A percentile compares a stretch with the other conserved stretches of the same genome.
Conservation (phyloP, 2,113 vertebrate genomes). For the Poicephalus meyeri region DNA sequence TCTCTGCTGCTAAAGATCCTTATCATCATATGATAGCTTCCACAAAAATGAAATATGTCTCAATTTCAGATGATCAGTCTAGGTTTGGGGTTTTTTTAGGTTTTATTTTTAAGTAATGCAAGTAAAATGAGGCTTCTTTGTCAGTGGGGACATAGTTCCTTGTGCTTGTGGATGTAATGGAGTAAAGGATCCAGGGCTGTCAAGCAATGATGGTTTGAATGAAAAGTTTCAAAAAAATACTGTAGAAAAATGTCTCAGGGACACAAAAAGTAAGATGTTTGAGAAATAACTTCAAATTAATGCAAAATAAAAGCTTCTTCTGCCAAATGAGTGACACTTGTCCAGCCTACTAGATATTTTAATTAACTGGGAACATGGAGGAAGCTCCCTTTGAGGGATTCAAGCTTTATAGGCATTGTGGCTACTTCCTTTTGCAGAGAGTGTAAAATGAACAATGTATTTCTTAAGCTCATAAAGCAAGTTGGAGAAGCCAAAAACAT, state of each 20-base stretch:
- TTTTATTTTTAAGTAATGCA: not conserved
- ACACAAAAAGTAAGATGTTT: constrained; percentile 14
- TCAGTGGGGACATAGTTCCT: not conserved
- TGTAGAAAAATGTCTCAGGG: not conserved
- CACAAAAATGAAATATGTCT: not conserved
- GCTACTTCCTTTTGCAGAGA: not conserved
- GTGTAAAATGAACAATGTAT: constrained; percentile 6
- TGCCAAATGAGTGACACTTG: constrained; percentile 37
- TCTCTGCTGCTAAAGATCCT: not conserved
- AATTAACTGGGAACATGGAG: constrained; percentile 35
- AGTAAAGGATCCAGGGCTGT: not conserved
- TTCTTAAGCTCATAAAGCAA: not conserved
- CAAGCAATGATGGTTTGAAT: not conserved
- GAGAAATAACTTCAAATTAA: constrained; percentile 42
- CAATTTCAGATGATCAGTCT: not conserved
- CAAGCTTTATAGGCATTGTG: not conserved
- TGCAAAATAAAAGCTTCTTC: constrained; percentile 13
- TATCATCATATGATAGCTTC: not conserved
- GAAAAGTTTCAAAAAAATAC: constrained; percentile 1
- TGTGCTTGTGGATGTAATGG: not conserved
- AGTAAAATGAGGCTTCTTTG: not conserved
- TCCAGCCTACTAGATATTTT: constrained; percentile 27
- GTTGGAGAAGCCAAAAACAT: not conserved
- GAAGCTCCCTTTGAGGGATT: not conserved
- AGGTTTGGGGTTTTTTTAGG: not conserved